A percentile compares a stretch with the other conserved stretches of the same genome.
Evolutionary conservation across 2,113 vertebrate species (phyloP).

Genomic region (Sinocyclocheilus anshuiensis): DNA sequence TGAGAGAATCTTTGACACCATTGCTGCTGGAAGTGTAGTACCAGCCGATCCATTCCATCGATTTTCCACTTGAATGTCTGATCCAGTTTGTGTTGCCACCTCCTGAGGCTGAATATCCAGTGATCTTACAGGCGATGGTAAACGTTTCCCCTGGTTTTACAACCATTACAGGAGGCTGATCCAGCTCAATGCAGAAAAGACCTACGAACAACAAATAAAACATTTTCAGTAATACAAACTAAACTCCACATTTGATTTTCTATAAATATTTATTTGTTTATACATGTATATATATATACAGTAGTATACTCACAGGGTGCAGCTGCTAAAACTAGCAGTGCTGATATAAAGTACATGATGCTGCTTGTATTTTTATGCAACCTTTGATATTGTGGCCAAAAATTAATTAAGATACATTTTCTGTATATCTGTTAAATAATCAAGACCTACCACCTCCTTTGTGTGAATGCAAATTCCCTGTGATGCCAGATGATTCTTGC

Average conservation of each 20-base stretch:
- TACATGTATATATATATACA: too few relatives aligned
- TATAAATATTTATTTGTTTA: neutral
- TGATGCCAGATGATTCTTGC: too few relatives aligned
- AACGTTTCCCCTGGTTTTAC: neutral
- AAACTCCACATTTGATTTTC: neutral
- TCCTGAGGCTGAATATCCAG: slow-evolving; percentile 28
- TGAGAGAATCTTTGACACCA: neutral
- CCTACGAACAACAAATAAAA: neutral
- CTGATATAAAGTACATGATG: neutral
- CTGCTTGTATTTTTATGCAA: neutral
- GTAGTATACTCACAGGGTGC: neutral
- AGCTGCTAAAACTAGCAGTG: neutral
- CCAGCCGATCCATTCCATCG: neutral
- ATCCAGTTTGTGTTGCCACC: neutral
- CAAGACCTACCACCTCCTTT: too few relatives aligned
- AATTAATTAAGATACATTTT: too few relatives aligned
- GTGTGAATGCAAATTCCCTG: too few relatives aligned
- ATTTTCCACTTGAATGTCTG: neutral
- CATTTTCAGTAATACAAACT: neutral
- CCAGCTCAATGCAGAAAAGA: slow-evolving; percentile 40
- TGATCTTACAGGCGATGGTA: slow-evolving; percentile 19
- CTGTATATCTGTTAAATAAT: too few relatives aligned
- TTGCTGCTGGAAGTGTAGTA: neutral
- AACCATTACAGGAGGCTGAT: neutral
- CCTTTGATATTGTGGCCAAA: too few relatives aligned